Conservation (phyloP, 2,113 vertebrate genomes). For the Meleagris gallopavo region DNA sequence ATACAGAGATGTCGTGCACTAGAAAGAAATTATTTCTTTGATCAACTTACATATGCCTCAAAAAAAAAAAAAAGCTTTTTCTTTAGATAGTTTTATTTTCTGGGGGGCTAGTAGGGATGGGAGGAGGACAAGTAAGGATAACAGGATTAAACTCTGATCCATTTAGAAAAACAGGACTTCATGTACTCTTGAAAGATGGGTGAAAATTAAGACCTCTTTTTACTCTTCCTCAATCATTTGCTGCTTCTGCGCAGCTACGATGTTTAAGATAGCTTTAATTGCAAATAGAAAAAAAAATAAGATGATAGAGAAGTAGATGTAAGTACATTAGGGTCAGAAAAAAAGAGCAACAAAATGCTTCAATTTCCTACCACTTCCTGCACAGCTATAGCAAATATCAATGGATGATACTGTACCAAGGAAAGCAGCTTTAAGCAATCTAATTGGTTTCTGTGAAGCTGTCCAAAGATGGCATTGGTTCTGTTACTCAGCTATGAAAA, state of each 20-base stretch:
- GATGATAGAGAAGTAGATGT: not conserved
- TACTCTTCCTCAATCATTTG: not conserved
- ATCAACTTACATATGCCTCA: not conserved
- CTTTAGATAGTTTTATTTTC: not conserved
- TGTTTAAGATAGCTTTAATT: conserved; percentile 11
- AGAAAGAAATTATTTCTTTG: not conserved
- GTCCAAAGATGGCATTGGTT: not conserved
- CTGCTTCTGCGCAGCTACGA: not conserved
- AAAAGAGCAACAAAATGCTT: not conserved
- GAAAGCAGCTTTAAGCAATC: not conserved
- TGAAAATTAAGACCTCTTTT: not conserved
- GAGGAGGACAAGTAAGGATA: not conserved
- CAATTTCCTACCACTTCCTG: conserved; percentile 43
- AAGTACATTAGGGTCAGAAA: not conserved
- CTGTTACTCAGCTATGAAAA: not conserved
- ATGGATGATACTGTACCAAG: not conserved
- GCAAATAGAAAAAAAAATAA: conserved; percentile 14
- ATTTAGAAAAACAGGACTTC: not conserved
- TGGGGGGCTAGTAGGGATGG: not conserved
- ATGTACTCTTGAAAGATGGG: not conserved
- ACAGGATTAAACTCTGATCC: not conserved
- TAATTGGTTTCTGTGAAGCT: not conserved
- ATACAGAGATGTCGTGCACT: not conserved
- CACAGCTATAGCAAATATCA: not conserved
- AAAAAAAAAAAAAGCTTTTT: not conserved